Evolutionary conservation across 1,140 invertebrate species (phyloP), one percentile per base, ranked within the genome.

Genomic region (Apocrypta bakeri): DNA sequence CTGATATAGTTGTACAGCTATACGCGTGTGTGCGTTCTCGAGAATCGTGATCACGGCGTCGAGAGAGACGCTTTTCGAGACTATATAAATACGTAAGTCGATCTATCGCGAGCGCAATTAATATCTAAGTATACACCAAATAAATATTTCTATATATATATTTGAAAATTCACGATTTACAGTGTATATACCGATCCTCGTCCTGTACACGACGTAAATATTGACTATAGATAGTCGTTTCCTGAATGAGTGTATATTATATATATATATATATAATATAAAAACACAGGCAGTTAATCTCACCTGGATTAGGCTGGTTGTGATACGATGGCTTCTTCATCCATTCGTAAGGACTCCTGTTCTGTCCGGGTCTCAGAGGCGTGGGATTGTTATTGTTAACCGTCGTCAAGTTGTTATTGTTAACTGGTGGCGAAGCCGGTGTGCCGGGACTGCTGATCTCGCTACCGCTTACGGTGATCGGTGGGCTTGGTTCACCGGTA

Each of bases 251-350:
- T 56, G 21, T 14, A 48, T 14, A 48, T 1, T 14, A 17, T n/a
- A 21, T n/a, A 56, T 48, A 21, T 17, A 4, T 12, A 9, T 12
- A 42, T 14, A 48, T 17, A 48, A 0, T 42, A 1, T 11, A 42
- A 12, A 1, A 11, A 25, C 8, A 2, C 24, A 29, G 14, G 27
- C n/a, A 21, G 21, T 12, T 1, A 14, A 25, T 93, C 93, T 94
- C 90, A 97, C 96, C 96, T 91, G 96, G 96, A 91, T 95, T 96
- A 0, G 95, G 95, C 87, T 96, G 95, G 69, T 92, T 95, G 88
- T 97, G 96, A 89, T 97, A 97, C 12, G 95, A 95, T 0, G 96
- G 95, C 89, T 96, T 97, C 88, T 96, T 97, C 94, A 98, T 97
- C 97, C 97, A 98, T 84, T 97, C 96, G 88, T 95, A 97, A 0